phyloP scores from a whole-genome alignment of 1,140 invertebrate genomes.

The Gyrodactylus bullatarudis region DNA sequence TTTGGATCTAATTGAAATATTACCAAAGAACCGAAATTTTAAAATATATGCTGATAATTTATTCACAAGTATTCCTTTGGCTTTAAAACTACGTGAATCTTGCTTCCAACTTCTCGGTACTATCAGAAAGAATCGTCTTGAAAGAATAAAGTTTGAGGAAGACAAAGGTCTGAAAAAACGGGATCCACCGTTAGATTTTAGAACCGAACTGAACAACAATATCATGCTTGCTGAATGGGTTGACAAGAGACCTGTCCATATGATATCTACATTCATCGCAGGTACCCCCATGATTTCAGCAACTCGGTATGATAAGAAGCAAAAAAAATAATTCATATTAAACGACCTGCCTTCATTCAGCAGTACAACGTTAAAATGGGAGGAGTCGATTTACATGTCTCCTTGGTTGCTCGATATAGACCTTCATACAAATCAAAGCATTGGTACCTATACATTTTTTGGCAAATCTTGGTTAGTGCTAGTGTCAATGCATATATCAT shows the following conservation, averaged over 20 bases:
- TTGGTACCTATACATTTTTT: slow-evolving; percentile 11
- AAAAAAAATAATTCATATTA: background rate
- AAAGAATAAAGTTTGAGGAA: background rate
- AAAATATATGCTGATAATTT: too few relatives aligned
- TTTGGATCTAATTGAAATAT: too few relatives aligned
- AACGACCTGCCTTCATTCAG: slow-evolving; percentile 8
- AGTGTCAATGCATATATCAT: slow-evolving; percentile 11
- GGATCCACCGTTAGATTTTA: background rate
- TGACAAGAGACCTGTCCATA: background rate
- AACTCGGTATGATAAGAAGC: background rate
- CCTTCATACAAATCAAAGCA: slow-evolving; percentile 10
- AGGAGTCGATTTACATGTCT: slow-evolving; percentile 12
- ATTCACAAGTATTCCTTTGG: too few relatives aligned
- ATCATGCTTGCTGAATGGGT: background rate
- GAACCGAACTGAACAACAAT: background rate
- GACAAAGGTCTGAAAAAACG: background rate
- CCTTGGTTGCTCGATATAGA: slow-evolving; percentile 10
- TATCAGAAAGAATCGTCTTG: too few relatives aligned
- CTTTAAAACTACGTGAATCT: too few relatives aligned
- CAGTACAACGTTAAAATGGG: slow-evolving; percentile 13
- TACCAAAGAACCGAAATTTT: too few relatives aligned
- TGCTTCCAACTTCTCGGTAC: too few relatives aligned
- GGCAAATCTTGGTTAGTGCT: slow-evolving; percentile 10
- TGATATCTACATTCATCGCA: background rate
- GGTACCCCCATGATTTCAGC: background rate